phyloP scores from a whole-genome alignment of 2,888 invertebrate species.

The Catocala nupta region DNA sequence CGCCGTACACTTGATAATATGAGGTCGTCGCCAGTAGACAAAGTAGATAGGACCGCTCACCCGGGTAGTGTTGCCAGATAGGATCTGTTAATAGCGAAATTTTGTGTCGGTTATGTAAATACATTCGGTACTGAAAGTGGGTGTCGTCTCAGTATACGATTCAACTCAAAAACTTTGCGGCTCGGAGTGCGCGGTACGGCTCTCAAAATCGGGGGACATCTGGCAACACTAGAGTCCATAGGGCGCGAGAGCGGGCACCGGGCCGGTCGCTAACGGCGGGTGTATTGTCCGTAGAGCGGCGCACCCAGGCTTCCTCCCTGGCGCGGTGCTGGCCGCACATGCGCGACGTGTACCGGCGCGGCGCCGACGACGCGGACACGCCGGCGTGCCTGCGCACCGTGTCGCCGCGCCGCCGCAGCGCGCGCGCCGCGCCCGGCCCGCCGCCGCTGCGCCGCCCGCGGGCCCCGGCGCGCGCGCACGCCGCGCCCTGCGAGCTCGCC shows the following conservation, averaged over 20 bases:
- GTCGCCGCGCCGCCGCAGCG: constrained; percentile 64
- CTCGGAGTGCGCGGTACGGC: neutral
- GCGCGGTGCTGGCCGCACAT: constrained; percentile 67
- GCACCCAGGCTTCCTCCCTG: constrained; percentile 63
- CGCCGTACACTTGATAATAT: constrained; percentile 13
- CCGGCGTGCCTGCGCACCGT: constrained; percentile 84
- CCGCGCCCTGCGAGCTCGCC: constrained; percentile 73
- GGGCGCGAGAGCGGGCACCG: constrained; percentile 25
- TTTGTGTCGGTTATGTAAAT: too few species aligned
- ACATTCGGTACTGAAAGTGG: too few species aligned
- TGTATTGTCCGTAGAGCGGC: constrained; percentile 65
- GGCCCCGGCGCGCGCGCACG: constrained; percentile 53
- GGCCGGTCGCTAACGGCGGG: constrained; percentile 48
- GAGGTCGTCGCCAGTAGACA: constrained; percentile 15
- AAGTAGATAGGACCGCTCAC: constrained; percentile 14
- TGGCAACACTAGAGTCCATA: constrained; percentile 8
- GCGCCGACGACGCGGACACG: constrained; percentile 63
- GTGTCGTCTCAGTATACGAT: neutral
- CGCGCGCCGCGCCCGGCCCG: constrained; percentile 57
- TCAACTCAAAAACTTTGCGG: too few species aligned
- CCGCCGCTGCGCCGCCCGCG: constrained; percentile 61
- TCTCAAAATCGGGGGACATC: neutral
- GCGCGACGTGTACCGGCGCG: constrained; percentile 88
- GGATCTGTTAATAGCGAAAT: neutral
- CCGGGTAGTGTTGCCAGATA: constrained; percentile 20